Conservation (phyloP, 2,888 invertebrate genomes). For the Ariolimax columbianus region DNA sequence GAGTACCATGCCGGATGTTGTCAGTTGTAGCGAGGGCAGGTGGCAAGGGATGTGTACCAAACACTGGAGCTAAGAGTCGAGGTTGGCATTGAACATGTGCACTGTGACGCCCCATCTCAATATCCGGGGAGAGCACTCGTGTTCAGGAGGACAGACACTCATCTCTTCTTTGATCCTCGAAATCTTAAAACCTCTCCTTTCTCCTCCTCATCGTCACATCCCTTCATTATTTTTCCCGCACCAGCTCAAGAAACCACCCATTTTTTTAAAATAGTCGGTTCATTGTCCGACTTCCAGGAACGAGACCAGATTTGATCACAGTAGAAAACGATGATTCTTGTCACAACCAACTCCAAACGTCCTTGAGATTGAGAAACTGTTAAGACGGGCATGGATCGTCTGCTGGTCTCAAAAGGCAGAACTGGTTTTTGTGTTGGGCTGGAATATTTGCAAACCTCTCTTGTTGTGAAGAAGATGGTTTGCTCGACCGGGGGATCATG, state of each 20-base stretch:
- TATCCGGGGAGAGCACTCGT: conserved; percentile 1
- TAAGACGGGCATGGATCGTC: not conserved
- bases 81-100: not conserved
- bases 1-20: not conserved
- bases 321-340: not conserved
- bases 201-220: not conserved
- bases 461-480: not conserved
- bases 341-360: not conserved
- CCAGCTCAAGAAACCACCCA: not conserved
- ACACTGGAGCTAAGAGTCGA: conserved; percentile 28
- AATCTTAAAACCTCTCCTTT: no score
- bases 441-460: conserved; percentile 44
- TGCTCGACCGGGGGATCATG: not conserved
- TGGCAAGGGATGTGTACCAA: conserved; percentile 15
- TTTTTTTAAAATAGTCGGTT: not conserved
- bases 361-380: not conserved
- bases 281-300: not conserved
- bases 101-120: conserved; percentile 4
- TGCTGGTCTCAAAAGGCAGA: not conserved
- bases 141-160: conserved; percentile 9
- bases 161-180: conserved; percentile 1
- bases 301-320: not conserved
- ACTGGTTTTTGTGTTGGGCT: conserved; percentile 14
- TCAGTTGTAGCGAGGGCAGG: not conserved
- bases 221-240: not conserved